Evolutionary conservation across 2,113 vertebrate species (phyloP).

Genomic region (Forbesichthys papilliferus): DNA sequence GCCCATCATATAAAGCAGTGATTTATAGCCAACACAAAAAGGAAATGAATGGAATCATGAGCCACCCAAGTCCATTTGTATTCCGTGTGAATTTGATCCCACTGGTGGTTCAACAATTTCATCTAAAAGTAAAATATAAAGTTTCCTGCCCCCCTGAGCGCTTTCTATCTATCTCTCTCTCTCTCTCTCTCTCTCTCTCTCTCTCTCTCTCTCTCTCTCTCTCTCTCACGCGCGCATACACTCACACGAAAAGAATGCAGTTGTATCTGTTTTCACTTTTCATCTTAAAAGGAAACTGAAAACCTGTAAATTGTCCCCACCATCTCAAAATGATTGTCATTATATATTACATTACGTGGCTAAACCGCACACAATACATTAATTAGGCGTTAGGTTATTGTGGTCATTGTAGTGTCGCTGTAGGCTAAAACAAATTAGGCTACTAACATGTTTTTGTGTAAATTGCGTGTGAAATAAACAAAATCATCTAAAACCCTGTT

Average conservation of each 20-base stretch:
- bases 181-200: no score
- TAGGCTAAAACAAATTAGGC: no score
- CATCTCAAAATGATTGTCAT: constrained; percentile 17
- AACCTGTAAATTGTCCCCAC: constrained; percentile 26
- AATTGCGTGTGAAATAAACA: no score
- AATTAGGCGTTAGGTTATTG: background rate
- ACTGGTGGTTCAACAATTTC: background rate
- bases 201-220: no score
- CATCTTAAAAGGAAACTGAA: constrained; percentile 38
- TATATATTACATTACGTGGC: background rate
- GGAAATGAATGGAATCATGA: background rate
- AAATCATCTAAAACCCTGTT: no score
- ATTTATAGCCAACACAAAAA: background rate
- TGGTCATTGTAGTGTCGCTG: constrained; percentile 19
- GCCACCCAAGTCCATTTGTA: background rate
- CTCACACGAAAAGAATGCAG: constrained; percentile 33
- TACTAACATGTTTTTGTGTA: background rate
- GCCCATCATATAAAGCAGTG: background rate
- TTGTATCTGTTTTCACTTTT: constrained; percentile 39
- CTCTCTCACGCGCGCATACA: constrained; percentile 5
- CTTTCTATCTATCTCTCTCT: background rate
- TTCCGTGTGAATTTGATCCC: background rate
- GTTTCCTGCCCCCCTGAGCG: background rate
- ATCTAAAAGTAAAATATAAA: constrained; percentile 15
- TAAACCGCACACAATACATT: background rate